Evolutionary conservation across 2,888 invertebrate genomes (phyloP).

Genomic region (Callimorpha dominula): DNA sequence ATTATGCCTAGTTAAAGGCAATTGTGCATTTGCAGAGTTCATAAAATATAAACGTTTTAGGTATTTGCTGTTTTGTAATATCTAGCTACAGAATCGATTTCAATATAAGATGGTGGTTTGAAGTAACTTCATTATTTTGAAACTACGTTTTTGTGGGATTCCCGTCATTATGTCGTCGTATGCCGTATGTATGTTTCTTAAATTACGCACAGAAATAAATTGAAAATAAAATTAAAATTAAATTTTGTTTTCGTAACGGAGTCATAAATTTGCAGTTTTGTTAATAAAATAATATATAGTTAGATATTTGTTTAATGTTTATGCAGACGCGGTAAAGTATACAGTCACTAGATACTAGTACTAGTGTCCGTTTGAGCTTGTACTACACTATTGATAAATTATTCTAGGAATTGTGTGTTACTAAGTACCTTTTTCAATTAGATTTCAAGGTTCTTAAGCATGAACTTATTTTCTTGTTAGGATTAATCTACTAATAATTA

Average conservation of each 20-base stretch:
- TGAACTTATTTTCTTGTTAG: constrained; percentile 58
- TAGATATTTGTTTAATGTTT: constrained; percentile 37
- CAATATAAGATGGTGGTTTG: too few species aligned
- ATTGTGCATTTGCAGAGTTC: constrained; percentile 30
- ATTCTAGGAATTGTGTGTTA: constrained; percentile 62
- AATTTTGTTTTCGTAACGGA: neutral
- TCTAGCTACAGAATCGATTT: neutral
- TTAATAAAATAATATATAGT: constrained; percentile 5
- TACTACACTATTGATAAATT: constrained; percentile 66
- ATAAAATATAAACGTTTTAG: constrained; percentile 13
- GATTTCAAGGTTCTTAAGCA: constrained; percentile 55
- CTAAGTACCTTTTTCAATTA: constrained; percentile 62
- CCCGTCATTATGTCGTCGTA: too few species aligned
- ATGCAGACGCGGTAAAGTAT: constrained; percentile 48
- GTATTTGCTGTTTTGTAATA: neutral
- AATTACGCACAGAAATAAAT: too few species aligned
- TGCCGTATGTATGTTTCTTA: too few species aligned
- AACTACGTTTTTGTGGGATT: too few species aligned
- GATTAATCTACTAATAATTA: constrained; percentile 57
- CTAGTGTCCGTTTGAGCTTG: constrained; percentile 51
- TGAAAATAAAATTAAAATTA: neutral
- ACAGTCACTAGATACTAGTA: constrained; percentile 39
- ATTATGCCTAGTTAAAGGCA: constrained; percentile 46
- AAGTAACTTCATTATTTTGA: too few species aligned
- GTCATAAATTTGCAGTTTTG: neutral